Evolutionary conservation across 92 coral and sea anemone species (phyloP).

Genomic region (Meandrina meandrites): DNA sequence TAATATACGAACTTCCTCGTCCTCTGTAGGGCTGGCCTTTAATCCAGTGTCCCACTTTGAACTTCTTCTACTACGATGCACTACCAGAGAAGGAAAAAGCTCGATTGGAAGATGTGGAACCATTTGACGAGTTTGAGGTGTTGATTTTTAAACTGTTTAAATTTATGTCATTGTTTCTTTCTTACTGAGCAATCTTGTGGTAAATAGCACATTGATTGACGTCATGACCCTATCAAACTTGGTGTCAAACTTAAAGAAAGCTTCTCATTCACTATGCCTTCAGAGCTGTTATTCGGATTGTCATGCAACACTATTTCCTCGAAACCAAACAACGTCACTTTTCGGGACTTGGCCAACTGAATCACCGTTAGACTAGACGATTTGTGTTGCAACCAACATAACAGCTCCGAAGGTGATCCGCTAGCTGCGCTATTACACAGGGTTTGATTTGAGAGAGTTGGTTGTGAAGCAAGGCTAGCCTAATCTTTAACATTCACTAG

Average conservation of each 20-base stretch:
- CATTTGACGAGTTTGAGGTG: conserved; percentile 93
- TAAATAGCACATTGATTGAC: not conserved
- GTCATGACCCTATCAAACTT: not conserved
- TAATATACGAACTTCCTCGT: not conserved
- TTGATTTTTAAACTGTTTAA: not conserved
- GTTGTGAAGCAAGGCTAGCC: not conserved
- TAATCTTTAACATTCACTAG: not conserved
- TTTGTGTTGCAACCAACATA: not conserved
- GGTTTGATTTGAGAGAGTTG: not conserved
- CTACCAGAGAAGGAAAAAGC: conserved; percentile 57
- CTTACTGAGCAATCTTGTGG: not conserved
- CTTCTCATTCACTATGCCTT: not conserved
- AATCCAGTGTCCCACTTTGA: conserved; percentile 69
- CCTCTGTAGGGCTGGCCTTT: conserved; percentile 70
- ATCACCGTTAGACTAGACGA: not conserved
- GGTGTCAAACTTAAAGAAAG: not conserved
- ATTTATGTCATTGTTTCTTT: too few species aligned
- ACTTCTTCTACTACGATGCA: conserved; percentile 54
- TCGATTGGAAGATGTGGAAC: conserved; percentile 65
- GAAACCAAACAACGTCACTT: too few species aligned
- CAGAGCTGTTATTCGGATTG: not conserved
- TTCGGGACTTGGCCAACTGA: too few species aligned
- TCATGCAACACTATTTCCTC: not conserved
- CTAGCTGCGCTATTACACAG: not conserved
- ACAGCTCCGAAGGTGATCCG: not conserved